A percentile compares a stretch with the other conserved stretches of the same genome.
Conservation (phyloP, 2,888 invertebrate species). For the Sminthurinus aureus region DNA sequence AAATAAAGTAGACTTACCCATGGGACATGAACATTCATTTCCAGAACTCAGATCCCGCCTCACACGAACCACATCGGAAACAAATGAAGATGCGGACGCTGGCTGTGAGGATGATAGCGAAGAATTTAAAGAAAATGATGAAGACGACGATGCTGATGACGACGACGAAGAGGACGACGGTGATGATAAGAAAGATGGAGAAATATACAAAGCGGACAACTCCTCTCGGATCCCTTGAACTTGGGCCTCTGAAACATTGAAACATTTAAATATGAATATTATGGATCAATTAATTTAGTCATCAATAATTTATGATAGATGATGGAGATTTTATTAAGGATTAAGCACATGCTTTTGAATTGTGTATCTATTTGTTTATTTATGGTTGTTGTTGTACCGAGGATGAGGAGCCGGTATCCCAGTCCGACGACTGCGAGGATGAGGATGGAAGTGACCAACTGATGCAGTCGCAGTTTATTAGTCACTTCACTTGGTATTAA, state of each 20-base stretch:
- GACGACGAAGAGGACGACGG: slow-evolving; percentile 7
- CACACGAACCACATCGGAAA: slow-evolving; percentile 11
- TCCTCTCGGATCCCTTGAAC: slow-evolving; percentile 27
- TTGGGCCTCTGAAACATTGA: slow-evolving; percentile 10
- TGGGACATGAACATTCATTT: slow-evolving; percentile 38
- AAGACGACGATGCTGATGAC: neutral
- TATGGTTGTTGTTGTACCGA: too few relatives aligned
- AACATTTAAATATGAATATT: too few relatives aligned
- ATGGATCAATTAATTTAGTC: too few relatives aligned
- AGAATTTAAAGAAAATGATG: slow-evolving; percentile 8
- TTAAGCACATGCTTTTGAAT: too few relatives aligned
- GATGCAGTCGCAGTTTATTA: slow-evolving; percentile 32
- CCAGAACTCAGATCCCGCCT: slow-evolving; percentile 31
- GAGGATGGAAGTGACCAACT: slow-evolving; percentile 33
- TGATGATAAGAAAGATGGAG: slow-evolving; percentile 7
- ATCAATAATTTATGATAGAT: too few relatives aligned
- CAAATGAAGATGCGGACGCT: neutral
- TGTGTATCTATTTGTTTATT: too few relatives aligned
- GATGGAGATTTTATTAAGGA: too few relatives aligned
- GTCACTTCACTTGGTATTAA: slow-evolving; percentile 28
- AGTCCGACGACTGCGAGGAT: slow-evolving; percentile 24
- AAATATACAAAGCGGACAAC: too few relatives aligned
- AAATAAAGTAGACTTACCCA: slow-evolving; percentile 34
- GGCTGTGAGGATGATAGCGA: neutral
- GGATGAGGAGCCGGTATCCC: slow-evolving; percentile 33